Conservation (phyloP, 2,113 vertebrate species). For the Puntigrus tetrazona region DNA sequence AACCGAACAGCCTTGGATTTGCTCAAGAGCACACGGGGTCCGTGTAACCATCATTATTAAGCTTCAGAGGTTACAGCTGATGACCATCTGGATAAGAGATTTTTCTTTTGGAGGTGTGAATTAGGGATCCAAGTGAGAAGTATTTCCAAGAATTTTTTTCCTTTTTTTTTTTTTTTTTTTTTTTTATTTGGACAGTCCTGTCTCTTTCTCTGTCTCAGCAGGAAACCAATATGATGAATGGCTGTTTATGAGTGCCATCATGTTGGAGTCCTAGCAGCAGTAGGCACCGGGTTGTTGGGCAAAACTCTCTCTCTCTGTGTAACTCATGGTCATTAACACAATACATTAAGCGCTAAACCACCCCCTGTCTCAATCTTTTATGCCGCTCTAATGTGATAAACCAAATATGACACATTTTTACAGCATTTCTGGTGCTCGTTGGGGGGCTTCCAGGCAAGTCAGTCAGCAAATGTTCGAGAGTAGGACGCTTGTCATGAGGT, state of each 20-base stretch:
- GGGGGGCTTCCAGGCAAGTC: not conserved
- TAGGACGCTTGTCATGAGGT: not conserved
- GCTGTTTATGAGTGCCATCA: constrained; percentile 26
- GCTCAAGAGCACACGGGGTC: not conserved
- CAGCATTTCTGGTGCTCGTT: not conserved
- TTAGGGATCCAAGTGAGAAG: not conserved
- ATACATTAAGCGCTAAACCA: constrained; percentile 63
- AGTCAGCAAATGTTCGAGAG: not conserved
- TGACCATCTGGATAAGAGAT: not conserved
- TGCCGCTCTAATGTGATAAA: constrained; percentile 5
- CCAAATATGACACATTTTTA: not conserved
- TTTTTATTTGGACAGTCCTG: not conserved
- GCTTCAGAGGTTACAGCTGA: not conserved
- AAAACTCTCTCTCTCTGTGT: not conserved
- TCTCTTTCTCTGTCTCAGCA: constrained; percentile 7
- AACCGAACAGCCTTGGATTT: not conserved
- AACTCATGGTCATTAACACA: constrained; percentile 67
- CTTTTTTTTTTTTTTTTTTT: not conserved
- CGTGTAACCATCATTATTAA: not conserved
- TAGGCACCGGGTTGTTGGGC: constrained; percentile 4
- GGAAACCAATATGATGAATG: constrained; percentile 50
- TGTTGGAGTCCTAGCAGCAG: constrained; percentile 7
- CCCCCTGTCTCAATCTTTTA: constrained; percentile 56
- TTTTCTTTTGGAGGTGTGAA: not conserved
- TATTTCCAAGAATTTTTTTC: not conserved